Base-by-base conservation (phyloP, 1,140 invertebrate genomes). In the Achatina immaculata region DNA sequence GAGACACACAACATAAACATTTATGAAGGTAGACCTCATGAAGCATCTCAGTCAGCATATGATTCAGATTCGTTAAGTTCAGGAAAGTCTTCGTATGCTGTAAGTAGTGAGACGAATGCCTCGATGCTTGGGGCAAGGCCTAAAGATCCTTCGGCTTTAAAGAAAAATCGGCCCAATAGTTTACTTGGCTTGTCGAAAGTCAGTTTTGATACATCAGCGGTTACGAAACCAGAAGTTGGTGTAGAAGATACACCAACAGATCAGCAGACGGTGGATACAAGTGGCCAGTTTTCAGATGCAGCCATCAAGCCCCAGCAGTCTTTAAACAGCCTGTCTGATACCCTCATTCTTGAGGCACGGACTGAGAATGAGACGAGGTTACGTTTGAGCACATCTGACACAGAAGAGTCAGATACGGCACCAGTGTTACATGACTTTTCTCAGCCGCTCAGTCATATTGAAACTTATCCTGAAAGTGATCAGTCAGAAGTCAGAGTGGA, bases 121-220 rank as follows among this genome's bases (percentile, higher is more conserved):
- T 68, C 66, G 0, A 74, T 36, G 34, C 58, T 80, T 21, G 86
- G 86, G 58, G 87, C 86, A 21, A 80, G 85, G 31, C 86, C 86
- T 16, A 87, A 87, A 74, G 86, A 87, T 34, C 83, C 82, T 38
- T 68, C 78, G 3, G 71, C 78, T 42, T 58, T 83, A 55, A 85
- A 83, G 77, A 81, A 78, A 69, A 80, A 81, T 48, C 83, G 87
- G 1, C 87, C 87, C 42, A 88, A 82, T 71, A 88, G 85, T 79
- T 81, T 88, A 24, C 66, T 87, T 4, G 87, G 87, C 3, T 83
- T 88, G 55, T 88, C 87, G 21, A 88, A 84, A 40, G 80, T 85
- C 40, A 83, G 71, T 69, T 73, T 85, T 38, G 82, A 80, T 24
- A 58, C 71, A 36, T 79, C 84, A 31, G 48, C 74, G 38, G 31